Evolutionary conservation across 1,140 invertebrate genomes (phyloP).

Genomic region (Heliconius eleuchia): DNA sequence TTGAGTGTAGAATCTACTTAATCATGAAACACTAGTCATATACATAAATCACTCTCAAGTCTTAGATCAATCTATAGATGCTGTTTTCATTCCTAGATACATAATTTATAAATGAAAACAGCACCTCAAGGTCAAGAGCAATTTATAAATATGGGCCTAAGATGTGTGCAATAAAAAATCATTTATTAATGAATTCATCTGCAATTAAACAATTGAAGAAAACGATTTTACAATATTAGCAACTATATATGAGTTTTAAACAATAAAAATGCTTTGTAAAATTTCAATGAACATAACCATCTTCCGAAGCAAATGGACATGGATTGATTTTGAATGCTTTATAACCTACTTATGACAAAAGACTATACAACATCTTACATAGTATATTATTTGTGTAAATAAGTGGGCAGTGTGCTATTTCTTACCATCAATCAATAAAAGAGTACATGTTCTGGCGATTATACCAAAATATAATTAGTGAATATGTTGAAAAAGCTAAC

Average conservation of each 20-base stretch:
- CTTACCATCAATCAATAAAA: slow-evolving; percentile 26
- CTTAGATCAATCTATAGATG: too few species aligned
- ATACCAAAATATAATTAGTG: slow-evolving; percentile 24
- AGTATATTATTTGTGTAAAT: slow-evolving; percentile 39
- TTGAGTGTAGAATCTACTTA: slow-evolving; percentile 8
- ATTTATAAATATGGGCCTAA: too few species aligned
- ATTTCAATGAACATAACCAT: neutral
- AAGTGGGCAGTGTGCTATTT: slow-evolving; percentile 46
- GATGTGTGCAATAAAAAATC: neutral
- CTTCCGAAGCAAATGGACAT: slow-evolving; percentile 18
- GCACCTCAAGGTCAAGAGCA: too few species aligned
- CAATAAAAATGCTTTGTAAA: neutral
- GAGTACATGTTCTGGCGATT: slow-evolving; percentile 31
- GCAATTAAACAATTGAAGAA: neutral
- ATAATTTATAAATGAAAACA: too few species aligned
- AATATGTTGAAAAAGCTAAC: slow-evolving; percentile 15
- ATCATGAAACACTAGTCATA: neutral
- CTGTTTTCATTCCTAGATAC: too few species aligned
- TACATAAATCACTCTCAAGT: too few species aligned
- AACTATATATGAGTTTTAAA: neutral
- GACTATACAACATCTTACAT: slow-evolving; percentile 34
- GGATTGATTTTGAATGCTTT: slow-evolving; percentile 25
- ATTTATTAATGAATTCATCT: neutral
- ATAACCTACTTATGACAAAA: slow-evolving; percentile 26
- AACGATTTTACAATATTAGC: neutral